Evolutionary conservation across 30 jellyfish, hydroid and myxozoan genomes (phyloP).

Genomic region (Hydra vulgaris): DNA sequence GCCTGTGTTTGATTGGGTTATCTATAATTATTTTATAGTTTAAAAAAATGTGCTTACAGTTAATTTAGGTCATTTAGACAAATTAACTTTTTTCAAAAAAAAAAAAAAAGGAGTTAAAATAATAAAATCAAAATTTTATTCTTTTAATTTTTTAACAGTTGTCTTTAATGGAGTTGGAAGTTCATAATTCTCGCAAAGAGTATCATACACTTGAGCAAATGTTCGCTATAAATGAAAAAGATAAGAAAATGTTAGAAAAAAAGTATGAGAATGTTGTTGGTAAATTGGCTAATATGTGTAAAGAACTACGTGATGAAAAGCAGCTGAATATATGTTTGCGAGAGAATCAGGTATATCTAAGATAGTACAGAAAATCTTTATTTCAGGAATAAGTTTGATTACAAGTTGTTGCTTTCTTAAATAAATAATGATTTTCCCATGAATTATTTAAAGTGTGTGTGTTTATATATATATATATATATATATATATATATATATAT

Average conservation of each 20-base stretch:
- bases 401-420: neutral
- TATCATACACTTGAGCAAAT: slow-evolving; percentile 26
- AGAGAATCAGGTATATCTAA: slow-evolving; percentile 22
- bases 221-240: slow-evolving; percentile 38
- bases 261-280: slow-evolving; percentile 73
- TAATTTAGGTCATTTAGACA: too few relatives aligned
- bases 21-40: too few relatives aligned
- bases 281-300: slow-evolving; percentile 43
- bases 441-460: too few relatives aligned
- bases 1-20: too few relatives aligned
- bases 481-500: too few relatives aligned
- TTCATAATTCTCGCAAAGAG: slow-evolving; percentile 33
- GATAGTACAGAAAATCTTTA: too few relatives aligned
- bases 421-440: too few relatives aligned
- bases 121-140: too few relatives aligned
- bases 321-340: slow-evolving; percentile 42
- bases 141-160: too few relatives aligned
- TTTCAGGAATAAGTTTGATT: neutral
- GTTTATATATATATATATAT: too few relatives aligned
- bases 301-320: slow-evolving; percentile 69
- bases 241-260: slow-evolving; percentile 43
- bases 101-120: neutral
- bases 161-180: slow-evolving; percentile 40
- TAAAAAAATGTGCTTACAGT: too few relatives aligned
- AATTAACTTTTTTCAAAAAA: too few relatives aligned